Percentiles rank a stretch among this genome's conserved stretches.
These are phyloP conservation scores for Phalacrocorax carbo DNA, from an alignment of 2,113 vertebrate genomes.

Conservation along the genomic window DNA sequence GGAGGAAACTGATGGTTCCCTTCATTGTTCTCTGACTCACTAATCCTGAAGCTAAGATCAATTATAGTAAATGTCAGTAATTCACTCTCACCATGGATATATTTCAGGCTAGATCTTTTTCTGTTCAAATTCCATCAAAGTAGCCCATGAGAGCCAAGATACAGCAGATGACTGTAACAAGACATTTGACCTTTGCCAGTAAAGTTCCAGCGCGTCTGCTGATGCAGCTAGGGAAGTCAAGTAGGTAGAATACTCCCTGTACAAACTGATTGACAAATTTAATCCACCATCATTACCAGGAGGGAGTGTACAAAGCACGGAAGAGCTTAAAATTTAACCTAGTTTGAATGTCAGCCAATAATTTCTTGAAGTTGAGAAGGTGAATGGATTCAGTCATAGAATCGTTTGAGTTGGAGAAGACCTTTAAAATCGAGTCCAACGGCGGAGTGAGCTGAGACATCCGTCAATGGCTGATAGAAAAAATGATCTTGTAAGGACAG, in stretches of 20 bases:
- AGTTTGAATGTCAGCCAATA: background rate
- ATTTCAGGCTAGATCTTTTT: background rate
- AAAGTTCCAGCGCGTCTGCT: background rate
- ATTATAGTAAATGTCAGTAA: background rate
- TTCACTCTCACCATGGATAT: background rate
- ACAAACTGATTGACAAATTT: background rate
- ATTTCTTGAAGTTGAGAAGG: background rate
- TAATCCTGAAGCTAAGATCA: background rate
- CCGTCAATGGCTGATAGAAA: background rate
- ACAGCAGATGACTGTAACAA: background rate
- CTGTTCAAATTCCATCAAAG: background rate
- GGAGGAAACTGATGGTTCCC: background rate
- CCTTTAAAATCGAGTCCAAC: background rate
- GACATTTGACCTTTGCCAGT: background rate
- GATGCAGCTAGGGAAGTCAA: background rate
- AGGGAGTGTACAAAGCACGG: background rate
- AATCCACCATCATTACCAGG: background rate
- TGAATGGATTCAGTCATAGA: background rate
- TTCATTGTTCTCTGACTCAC: background rate
- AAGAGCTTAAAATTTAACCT: background rate
- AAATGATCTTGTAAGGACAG: background rate
- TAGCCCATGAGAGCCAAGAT: background rate
- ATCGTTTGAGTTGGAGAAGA: background rate
- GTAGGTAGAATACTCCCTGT: background rate
- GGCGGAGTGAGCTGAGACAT: background rate